Conservation (phyloP, 2,797 vertebrate species). For the Chaetodon trifasciatus region DNA sequence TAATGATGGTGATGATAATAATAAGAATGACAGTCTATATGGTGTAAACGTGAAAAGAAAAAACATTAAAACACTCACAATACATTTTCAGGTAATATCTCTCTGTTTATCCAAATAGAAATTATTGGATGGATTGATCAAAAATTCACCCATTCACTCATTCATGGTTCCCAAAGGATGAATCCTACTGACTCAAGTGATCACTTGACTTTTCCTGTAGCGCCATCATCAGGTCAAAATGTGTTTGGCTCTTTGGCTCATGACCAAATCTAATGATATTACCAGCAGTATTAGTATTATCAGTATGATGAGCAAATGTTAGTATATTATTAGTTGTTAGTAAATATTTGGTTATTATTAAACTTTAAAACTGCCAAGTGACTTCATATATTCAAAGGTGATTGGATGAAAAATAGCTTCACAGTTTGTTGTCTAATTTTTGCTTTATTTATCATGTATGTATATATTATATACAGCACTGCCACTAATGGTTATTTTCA, state of each 20-base stretch:
- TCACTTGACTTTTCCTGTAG: not conserved
- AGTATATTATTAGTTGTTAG: no score
- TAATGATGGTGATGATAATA: not conserved
- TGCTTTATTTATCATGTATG: not conserved
- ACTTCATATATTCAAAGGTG: not conserved
- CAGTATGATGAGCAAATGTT: no score
- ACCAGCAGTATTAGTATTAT: no score
- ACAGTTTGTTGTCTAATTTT: not conserved
- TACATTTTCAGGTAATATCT: no score
- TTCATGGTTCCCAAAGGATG: not conserved
- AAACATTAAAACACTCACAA: no score
- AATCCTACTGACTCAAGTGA: not conserved
- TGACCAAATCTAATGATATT: no score
- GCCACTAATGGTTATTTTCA: not conserved
- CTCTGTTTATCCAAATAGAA: no score
- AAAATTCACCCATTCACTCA: no score
- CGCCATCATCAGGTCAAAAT: not conserved
- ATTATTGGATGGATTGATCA: no score
- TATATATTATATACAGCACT: not conserved
- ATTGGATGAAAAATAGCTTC: not conserved
- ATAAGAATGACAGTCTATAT: not conserved
- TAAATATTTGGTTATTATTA: no score
- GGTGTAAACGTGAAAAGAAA: not conserved
- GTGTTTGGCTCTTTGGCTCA: not conserved
- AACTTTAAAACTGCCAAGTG: not conserved